These are phyloP conservation scores for Leptobrachium ailaonicum DNA, from an alignment of 2,113 vertebrate genomes.

Conservation along the genomic window DNA sequence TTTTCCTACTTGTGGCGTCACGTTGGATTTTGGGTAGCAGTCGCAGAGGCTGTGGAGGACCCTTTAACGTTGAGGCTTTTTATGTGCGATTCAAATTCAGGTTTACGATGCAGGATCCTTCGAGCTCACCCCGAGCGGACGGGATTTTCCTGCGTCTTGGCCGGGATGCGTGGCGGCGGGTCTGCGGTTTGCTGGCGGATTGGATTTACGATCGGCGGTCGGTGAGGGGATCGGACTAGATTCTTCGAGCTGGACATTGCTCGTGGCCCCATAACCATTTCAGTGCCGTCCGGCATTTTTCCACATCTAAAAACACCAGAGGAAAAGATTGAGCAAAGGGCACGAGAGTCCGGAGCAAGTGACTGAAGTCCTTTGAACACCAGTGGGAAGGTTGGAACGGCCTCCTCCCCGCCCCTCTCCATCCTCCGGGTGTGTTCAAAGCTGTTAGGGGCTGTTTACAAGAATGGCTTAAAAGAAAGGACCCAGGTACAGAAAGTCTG, in stretches of 20 bases:
- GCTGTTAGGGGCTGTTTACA: constrained; percentile 67
- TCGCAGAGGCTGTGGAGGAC: too few relatives aligned
- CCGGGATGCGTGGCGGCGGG: constrained; percentile 83
- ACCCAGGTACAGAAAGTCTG: constrained; percentile 66
- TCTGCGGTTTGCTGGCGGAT: constrained; percentile 80
- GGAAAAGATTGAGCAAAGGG: constrained; percentile 43
- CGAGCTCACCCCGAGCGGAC: constrained; percentile 81
- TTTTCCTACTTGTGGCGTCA: too few relatives aligned
- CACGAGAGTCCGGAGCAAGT: not conserved
- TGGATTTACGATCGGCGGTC: constrained; percentile 77
- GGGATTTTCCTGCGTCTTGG: constrained; percentile 80
- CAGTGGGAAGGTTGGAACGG: constrained; percentile 10
- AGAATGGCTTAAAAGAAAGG: constrained; percentile 68
- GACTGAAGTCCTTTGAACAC: not conserved
- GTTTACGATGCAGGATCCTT: constrained; percentile 92
- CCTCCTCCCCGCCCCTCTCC: constrained; percentile 50
- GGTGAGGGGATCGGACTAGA: constrained; percentile 86
- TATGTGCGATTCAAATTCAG: constrained; percentile 94
- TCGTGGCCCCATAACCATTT: constrained; percentile 88
- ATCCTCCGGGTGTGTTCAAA: not conserved
- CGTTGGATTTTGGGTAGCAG: too few relatives aligned
- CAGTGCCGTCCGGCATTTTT: constrained; percentile 72
- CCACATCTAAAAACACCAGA: constrained; percentile 69
- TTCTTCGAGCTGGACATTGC: constrained; percentile 88
- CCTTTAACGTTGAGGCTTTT: constrained; percentile 89